Evolutionary conservation across 2,888 invertebrate genomes (phyloP).

Genomic region (Latrodectus hesperus): DNA sequence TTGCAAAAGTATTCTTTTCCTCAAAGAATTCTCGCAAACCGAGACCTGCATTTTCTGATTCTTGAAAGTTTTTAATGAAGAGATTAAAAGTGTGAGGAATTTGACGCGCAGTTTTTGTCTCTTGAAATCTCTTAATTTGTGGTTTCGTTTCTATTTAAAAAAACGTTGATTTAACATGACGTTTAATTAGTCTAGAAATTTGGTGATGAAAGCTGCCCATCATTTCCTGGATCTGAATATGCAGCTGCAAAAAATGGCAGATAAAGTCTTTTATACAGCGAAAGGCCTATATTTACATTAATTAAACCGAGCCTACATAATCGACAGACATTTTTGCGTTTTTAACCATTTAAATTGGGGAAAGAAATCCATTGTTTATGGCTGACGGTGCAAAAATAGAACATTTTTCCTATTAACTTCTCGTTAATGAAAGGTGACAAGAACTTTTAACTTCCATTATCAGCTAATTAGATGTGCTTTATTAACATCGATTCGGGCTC

Average conservation of each 20-base stretch:
- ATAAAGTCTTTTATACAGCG: background rate
- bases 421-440: background rate
- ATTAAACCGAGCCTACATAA: background rate
- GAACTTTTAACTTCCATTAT: background rate
- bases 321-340: background rate
- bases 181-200: slow-evolving; percentile 35
- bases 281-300: background rate
- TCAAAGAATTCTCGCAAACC: background rate
- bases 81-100: background rate
- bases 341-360: background rate
- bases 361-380: background rate
- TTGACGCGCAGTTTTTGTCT: background rate
- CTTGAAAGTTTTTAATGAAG: slow-evolving; percentile 3
- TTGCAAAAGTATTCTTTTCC: background rate
- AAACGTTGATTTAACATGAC: slow-evolving; percentile 20
- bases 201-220: background rate
- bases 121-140: background rate
- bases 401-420: background rate
- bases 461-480: background rate
- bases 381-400: background rate
- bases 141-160: background rate
- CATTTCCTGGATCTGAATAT: background rate
- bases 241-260: background rate
- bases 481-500: background rate
- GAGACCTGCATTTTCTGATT: background rate